phyloP scores from a whole-genome alignment of 64 coral and sea anemone genomes.

The Porites lutea region DNA sequence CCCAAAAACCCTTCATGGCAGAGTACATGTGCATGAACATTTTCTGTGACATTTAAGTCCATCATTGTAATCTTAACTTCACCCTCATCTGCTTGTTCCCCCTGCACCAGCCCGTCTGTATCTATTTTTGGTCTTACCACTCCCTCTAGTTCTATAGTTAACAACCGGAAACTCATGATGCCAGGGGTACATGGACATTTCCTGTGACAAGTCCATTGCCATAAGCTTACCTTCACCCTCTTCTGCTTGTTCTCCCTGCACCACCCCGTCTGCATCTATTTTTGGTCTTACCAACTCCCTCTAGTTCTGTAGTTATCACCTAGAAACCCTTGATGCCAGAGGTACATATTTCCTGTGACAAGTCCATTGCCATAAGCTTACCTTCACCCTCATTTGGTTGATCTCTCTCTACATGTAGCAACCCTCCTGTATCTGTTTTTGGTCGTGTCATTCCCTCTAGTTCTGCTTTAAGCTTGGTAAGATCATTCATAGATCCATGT shows the following conservation, averaged over 20 bases:
- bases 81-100: neutral
- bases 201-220: too few species aligned
- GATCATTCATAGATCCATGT: conserved; percentile 80
- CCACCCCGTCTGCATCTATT: neutral
- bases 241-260: neutral
- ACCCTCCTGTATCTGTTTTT: conserved; percentile 8
- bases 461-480: conserved; percentile 58
- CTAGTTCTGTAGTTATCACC: neutral
- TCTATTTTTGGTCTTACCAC: conserved; percentile 16
- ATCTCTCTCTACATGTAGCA: conserved; percentile 15
- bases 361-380: too few species aligned
- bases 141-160: neutral
- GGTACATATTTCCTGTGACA: too few species aligned
- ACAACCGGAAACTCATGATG: too few species aligned
- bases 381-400: neutral
- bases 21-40: too few species aligned
- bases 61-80: conserved; percentile 21
- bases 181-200: too few species aligned
- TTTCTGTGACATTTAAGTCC: too few species aligned
- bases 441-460: neutral
- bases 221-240: conserved; percentile 20
- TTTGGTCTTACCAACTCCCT: conserved; percentile 14
- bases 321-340: too few species aligned
- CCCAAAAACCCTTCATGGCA: too few species aligned
- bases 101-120: conserved; percentile 9